Base-by-base conservation (phyloP, 2,888 invertebrate species). In the Philhelius pedissequus region DNA sequence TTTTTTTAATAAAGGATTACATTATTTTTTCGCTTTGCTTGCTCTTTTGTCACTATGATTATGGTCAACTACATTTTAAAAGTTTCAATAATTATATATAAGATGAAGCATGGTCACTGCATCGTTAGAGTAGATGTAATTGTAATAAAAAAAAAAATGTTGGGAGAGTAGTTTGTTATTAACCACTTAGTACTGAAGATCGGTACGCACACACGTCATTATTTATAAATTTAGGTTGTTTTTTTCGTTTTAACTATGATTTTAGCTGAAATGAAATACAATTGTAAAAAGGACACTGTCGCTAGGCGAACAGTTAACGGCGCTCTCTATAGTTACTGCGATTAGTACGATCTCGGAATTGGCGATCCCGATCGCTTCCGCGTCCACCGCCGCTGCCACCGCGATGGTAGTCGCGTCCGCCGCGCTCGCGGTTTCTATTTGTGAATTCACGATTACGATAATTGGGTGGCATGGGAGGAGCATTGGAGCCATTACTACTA, bases 331-430 rank as follows among this genome's bases (percentile, higher is more conserved):
- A 88, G 74, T 80, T 87, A 74, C 87, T 87, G 87, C 88, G 88
- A 43, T 88, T 88, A 86, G 88, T 89, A 77, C 89, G 89, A 54
- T 91, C 90, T 87, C 92, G 92, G 87, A 93, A 92, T 87, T 93
- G 92, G 87, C 93, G 92, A 83, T 93, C 92, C 79, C 92, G 91
- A 86, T 92, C 91, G 80, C 91, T 89, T 71, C 90, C 90, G 83
- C 92, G 89, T 74, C 90, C 90, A 73, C 91, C 66, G 58, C 78
- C 74, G 68, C 90, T 90, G 86, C 92, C 90, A 76, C 92, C 86
- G 45, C 88, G 87, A 43, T 87, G 88, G 81, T 88, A 87, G 15
- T 89, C 88, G 32, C 88, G 88, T 76, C 90, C 89, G 64, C 88
- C 90, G 84, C 91, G 90, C 68, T 90, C 89, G 75, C 91, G 90